Evolutionary conservation across 2,888 invertebrate genomes (phyloP), one percentile per base, ranked within the genome.

Genomic region (Odontomyia ornata): DNA sequence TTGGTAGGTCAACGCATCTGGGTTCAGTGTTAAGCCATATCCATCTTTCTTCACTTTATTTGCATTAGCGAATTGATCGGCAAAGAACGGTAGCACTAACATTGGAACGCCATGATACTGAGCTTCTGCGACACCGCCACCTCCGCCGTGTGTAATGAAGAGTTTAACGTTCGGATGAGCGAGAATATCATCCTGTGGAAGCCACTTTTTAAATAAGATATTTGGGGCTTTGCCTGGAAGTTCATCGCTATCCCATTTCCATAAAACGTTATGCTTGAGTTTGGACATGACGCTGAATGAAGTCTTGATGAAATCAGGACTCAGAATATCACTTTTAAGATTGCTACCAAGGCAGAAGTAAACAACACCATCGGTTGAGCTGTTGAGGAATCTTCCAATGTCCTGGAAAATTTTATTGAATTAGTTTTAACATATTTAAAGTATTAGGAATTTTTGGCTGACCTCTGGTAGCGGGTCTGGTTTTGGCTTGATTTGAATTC

Each of bases 131-230:
- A 91, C 87, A 47, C 91, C 90, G 79, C 91, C 90, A 77, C 91
- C 87, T 2, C 92, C 92, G 2, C 91, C 92, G 81, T 92, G 92
- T 0, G 91, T 89, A 80, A 93, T 89, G 81, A 93, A 92, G 0
- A 90, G 83, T 82, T 88, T 89, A 15, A 89, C 81, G 73, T 90
- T 90, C 0, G 89, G 89, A 84, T 91, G 91, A 0, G 89, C 90
- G 84, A 92, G 84, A 57, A 92, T 88, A 80, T 91, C 91, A 79
- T 89, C 77, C 87, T 85, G 9, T 89, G 64, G 75, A 11, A 64
- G 30, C 75, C 75, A 75, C 25, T 64, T 75, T 64, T 75, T 75
- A 18, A 28, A 75, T 4, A 82, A 81, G 0, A 87, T 83, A 78
- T 86, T 86, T 27, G 78, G 67, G 0, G 86, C 83, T 36, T 83